A percentile compares a stretch with the other conserved stretches of the same genome.
phyloP scores from a whole-genome alignment of 2,888 invertebrate genomes.

The Tiliacea aurago region DNA sequence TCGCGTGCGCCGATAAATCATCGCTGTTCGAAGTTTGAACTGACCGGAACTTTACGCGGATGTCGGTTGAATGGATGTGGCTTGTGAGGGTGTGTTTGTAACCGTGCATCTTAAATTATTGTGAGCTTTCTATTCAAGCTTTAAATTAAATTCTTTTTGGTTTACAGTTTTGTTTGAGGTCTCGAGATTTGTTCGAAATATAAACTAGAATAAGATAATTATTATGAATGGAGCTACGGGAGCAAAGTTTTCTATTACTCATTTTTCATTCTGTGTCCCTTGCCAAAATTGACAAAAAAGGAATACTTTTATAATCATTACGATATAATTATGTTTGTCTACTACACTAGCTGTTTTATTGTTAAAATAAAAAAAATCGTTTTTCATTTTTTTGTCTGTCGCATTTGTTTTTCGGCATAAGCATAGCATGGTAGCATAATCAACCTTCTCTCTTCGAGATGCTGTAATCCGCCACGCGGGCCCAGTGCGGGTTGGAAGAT shows the following conservation, averaged over 20 bases:
- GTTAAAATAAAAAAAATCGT: too few species aligned
- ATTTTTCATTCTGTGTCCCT: background rate
- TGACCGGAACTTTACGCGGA: slow-evolving; percentile 54
- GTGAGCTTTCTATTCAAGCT: too few species aligned
- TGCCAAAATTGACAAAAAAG: background rate
- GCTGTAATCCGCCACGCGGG: too few species aligned
- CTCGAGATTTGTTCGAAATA: background rate
- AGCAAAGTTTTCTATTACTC: background rate
- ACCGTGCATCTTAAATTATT: background rate
- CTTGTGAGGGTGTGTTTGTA: background rate
- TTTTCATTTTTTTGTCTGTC: too few species aligned
- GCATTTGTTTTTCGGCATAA: too few species aligned
- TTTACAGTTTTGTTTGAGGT: background rate
- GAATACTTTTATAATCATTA: background rate
- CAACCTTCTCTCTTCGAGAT: too few species aligned
- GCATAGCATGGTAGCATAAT: too few species aligned
- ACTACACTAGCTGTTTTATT: too few species aligned
- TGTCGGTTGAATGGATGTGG: slow-evolving; percentile 11
- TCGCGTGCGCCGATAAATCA: slow-evolving; percentile 68
- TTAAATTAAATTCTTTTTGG: background rate
- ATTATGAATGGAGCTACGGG: background rate
- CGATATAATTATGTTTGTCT: too few species aligned
- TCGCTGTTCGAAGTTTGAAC: slow-evolving; percentile 50
- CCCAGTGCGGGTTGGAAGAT: too few species aligned
- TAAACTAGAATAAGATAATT: background rate